phyloP scores from a whole-genome alignment of 2,888 invertebrate genomes.

The Gymnocheta viridis region DNA sequence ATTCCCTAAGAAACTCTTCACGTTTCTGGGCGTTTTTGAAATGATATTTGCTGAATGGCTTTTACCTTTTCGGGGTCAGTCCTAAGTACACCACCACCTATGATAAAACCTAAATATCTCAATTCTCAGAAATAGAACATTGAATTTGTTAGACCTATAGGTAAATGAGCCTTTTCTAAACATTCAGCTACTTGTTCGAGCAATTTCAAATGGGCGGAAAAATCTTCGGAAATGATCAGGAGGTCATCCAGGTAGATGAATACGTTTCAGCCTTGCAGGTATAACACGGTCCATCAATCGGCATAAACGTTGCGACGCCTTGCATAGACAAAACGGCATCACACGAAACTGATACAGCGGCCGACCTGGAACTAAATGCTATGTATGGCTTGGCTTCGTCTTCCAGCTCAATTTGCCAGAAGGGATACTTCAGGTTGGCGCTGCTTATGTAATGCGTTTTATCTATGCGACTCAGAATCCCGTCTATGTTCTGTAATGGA shows the following conservation, averaged over 20 bases:
- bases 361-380: too few relatives aligned
- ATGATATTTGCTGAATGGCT: background rate
- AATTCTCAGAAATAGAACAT: conserved; percentile 63
- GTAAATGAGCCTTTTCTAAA: conserved; percentile 43
- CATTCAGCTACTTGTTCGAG: too few relatives aligned
- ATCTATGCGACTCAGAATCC: too few relatives aligned
- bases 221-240: conserved; percentile 47
- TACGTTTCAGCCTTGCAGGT: too few relatives aligned
- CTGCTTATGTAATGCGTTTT: too few relatives aligned
- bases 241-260: conserved; percentile 55
- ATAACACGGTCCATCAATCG: background rate
- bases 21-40: too few relatives aligned
- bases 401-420: too few relatives aligned
- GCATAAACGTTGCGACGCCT: background rate
- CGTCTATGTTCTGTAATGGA: too few relatives aligned
- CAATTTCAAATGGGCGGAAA: conserved; percentile 41
- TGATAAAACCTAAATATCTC: conserved; percentile 56
- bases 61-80: background rate
- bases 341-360: background rate
- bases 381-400: too few relatives aligned
- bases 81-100: conserved; percentile 34
- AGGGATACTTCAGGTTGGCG: too few relatives aligned
- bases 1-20: background rate
- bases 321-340: conserved; percentile 3
- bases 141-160: conserved; percentile 51